A percentile compares a stretch with the other conserved stretches of the same genome.
Conservation (phyloP, 2,797 vertebrate genomes). For the Malurus splendens region DNA sequence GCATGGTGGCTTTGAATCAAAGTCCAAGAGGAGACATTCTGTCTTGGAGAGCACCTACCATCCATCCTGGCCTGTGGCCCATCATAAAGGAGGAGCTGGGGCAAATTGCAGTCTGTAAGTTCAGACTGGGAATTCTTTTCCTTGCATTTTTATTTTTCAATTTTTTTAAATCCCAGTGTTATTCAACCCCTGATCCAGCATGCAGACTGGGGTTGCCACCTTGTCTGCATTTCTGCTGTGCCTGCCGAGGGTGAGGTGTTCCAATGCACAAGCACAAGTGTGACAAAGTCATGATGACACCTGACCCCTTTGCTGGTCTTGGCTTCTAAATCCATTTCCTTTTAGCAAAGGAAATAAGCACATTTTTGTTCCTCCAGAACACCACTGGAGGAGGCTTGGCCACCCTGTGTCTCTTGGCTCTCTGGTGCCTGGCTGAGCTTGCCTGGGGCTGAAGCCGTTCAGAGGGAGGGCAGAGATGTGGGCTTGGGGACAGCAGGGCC, state of each 20-base stretch:
- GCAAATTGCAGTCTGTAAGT: not conserved
- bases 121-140: not conserved
- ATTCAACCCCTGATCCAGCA: not conserved
- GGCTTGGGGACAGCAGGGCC: not conserved
- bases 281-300: not conserved
- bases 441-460: not conserved
- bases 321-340: not conserved
- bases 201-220: fast-evolving
- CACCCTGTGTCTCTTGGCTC: not conserved
- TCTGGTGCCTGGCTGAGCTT: not conserved
- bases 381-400: fast-evolving
- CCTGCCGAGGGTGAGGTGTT: not conserved
- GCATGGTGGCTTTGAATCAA: not conserved
- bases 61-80: fast-evolving
- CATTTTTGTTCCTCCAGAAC: fast-evolving
- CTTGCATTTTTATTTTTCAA: fast-evolving
- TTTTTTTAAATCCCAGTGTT: fast-evolving
- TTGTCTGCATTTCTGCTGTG: not conserved
- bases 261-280: not conserved
- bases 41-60: fast-evolving
- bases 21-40: not conserved
- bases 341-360: not conserved
- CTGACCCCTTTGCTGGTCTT: not conserved
- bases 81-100: not conserved
- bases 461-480: not conserved